Evolutionary conservation across 2,113 vertebrate genomes (phyloP).

Genomic region (Channa argus): DNA sequence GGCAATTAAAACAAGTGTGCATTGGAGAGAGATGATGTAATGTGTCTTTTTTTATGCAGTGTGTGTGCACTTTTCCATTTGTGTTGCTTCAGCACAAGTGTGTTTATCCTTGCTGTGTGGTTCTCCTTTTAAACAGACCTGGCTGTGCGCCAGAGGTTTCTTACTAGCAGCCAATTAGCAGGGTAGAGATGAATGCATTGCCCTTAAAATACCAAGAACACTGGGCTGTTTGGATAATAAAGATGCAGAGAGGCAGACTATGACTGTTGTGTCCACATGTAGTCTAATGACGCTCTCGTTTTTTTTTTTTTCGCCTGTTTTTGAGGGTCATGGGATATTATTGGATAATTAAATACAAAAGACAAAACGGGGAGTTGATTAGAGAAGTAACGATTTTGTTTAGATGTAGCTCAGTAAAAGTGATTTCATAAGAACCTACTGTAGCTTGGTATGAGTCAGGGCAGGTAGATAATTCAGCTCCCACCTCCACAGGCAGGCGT

Average conservation of each 20-base stretch:
- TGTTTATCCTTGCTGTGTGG: conserved; percentile 26
- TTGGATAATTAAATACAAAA: conserved; percentile 6
- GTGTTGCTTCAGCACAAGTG: not conserved
- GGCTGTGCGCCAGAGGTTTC: conserved; percentile 54
- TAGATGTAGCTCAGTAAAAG: conserved; percentile 20
- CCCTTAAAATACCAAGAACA: conserved; percentile 30
- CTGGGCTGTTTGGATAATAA: conserved; percentile 16
- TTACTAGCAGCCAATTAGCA: conserved; percentile 74
- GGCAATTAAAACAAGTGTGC: conserved; percentile 64
- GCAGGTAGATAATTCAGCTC: conserved; percentile 60
- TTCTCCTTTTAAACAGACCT: conserved; percentile 35
- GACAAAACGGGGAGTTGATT: conserved; percentile 12
- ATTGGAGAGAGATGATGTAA: conserved; percentile 36
- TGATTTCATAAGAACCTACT: conserved; percentile 59
- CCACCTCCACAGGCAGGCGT: conserved; percentile 65
- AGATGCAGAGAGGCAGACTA: conserved; percentile 1
- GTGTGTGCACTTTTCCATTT: not conserved
- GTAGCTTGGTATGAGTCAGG: conserved; percentile 55
- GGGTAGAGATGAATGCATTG: conserved; percentile 49
- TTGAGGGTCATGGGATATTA: not conserved
- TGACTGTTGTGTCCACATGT: conserved; percentile 23
- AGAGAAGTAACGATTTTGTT: conserved; percentile 40
- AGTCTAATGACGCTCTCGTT: not conserved
- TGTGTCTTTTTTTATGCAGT: conserved; percentile 23
- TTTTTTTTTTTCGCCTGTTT: not conserved